Percentiles rank a stretch among this genome's conserved stretches.
These are phyloP conservation scores for Amia ocellicauda DNA, from an alignment of 2,113 vertebrate species.

Conservation along the genomic window DNA sequence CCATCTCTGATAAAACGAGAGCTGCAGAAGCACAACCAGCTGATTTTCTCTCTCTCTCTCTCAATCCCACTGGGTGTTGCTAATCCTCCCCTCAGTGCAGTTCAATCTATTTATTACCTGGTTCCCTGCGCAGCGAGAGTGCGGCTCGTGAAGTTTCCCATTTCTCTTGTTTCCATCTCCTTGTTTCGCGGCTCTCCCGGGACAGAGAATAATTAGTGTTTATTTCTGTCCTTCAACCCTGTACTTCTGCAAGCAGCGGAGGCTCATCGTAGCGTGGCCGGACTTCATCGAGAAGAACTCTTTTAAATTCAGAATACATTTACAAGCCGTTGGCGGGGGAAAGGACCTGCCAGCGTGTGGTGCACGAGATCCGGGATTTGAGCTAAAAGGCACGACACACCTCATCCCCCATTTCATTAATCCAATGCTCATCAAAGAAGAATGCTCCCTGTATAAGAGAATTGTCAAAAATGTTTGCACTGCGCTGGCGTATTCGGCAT, in stretches of 20 bases:
- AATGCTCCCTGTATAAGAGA: neutral
- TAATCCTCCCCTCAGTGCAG: neutral
- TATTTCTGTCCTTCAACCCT: slow-evolving; percentile 1
- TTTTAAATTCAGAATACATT: neutral
- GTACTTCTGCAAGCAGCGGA: neutral
- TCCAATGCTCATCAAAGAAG: neutral
- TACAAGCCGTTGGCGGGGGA: neutral
- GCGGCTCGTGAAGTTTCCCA: neutral
- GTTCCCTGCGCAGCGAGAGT: neutral
- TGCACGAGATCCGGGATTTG: neutral
- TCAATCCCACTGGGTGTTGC: neutral
- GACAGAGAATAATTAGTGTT: neutral
- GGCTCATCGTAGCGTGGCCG: neutral
- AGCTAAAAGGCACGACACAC: neutral
- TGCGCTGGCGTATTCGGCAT: no score
- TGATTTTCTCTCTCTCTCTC: no score
- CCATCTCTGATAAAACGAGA: neutral
- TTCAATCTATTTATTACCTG: neutral
- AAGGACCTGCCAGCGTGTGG: neutral
- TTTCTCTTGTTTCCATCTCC: neutral
- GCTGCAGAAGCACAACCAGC: no score
- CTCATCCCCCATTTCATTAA: neutral
- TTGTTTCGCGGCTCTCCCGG: neutral
- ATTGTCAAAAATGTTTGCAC: no score
- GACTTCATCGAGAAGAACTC: neutral